These are phyloP conservation scores for Oscheius sp. DNA, from an alignment of 2,888 invertebrate species.

Conservation along the genomic window DNA sequence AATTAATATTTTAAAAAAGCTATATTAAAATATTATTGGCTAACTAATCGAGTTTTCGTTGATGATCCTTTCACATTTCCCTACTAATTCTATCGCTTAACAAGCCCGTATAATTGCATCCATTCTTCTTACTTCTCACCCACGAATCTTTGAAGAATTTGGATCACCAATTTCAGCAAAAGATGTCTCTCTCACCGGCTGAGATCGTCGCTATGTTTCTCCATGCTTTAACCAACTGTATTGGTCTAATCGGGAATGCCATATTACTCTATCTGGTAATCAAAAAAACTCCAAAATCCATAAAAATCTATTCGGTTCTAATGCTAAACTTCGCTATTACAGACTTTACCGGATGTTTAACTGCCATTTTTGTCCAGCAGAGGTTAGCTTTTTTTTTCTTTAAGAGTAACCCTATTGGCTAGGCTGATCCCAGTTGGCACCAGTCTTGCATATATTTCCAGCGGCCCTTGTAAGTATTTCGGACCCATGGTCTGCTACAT, in stretches of 20 bases:
- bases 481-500: slow-evolving; percentile 9
- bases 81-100: too few relatives aligned
- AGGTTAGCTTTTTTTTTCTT: not conserved
- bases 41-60: too few relatives aligned
- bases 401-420: not conserved
- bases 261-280: slow-evolving; percentile 24
- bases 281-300: slow-evolving; percentile 25
- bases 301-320: slow-evolving; percentile 39
- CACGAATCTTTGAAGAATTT: too few relatives aligned
- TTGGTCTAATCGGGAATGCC: slow-evolving; percentile 13
- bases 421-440: slow-evolving; percentile 11
- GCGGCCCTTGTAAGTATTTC: slow-evolving; percentile 22
- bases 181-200: not conserved
- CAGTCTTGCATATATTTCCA: slow-evolving; percentile 19
- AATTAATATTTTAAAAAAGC: too few relatives aligned
- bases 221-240: not conserved
- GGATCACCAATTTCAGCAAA: too few relatives aligned
- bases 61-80: too few relatives aligned
- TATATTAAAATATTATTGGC: too few relatives aligned
- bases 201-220: not conserved
- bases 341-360: slow-evolving; percentile 41
- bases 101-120: too few relatives aligned
- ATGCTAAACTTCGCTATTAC: slow-evolving; percentile 42
- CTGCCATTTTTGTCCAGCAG: slow-evolving; percentile 45
- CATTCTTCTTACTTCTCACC: not conserved